Conservation (phyloP, 2,113 vertebrate species). For the Odocoileus virginianus region DNA sequence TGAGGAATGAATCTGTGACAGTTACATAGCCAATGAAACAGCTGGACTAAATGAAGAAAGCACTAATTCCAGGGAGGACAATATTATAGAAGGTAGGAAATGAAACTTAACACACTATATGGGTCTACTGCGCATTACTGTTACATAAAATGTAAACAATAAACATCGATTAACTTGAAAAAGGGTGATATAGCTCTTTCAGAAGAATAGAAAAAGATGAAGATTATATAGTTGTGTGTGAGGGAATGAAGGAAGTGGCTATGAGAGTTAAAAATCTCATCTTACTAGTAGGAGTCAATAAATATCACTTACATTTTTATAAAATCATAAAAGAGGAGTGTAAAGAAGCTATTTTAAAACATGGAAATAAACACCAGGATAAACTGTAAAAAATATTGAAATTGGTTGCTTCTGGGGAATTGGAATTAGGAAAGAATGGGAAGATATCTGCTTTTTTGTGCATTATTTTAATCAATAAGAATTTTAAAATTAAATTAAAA, state of each 20-base stretch:
- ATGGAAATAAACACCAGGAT: not conserved
- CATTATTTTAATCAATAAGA: not conserved
- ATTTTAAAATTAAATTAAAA: not conserved
- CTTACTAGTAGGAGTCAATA: not conserved
- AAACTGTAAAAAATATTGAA: not conserved
- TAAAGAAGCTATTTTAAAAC: constrained; percentile 1
- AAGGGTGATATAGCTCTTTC: not conserved
- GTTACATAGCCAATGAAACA: not conserved
- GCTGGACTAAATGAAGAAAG: not conserved
- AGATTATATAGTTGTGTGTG: not conserved
- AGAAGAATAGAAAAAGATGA: not conserved
- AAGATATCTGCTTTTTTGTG: not conserved
- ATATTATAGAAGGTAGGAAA: not conserved
- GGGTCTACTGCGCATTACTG: not conserved
- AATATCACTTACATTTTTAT: not conserved
- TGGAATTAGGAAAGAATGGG: not conserved
- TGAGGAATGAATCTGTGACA: not conserved
- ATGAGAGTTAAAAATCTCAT: not conserved
- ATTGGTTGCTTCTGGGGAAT: not conserved
- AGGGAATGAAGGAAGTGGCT: not conserved
- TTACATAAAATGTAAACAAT: not conserved
- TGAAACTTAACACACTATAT: not conserved
- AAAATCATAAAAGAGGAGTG: not conserved
- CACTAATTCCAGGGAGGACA: not conserved
- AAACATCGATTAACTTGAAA: not conserved